These are phyloP conservation scores for Phalacrocorax pelagicus DNA, from an alignment of 2,113 vertebrate species.

Conservation along the genomic window DNA sequence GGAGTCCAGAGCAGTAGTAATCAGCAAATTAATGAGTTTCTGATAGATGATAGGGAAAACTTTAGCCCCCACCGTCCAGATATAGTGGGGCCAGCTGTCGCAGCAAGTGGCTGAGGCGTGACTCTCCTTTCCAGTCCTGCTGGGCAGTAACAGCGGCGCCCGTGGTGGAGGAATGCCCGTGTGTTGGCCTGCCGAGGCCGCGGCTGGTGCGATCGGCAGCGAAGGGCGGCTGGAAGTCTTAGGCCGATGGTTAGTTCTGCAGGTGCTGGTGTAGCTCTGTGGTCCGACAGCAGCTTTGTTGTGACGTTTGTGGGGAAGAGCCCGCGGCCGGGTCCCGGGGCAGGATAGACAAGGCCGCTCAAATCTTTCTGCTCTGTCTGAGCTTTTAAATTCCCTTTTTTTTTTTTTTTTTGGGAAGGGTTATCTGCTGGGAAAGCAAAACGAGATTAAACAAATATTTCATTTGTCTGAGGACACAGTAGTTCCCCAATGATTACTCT, in stretches of 20 bases:
- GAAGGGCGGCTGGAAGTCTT: neutral
- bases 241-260: neutral
- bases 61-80: neutral
- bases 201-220: neutral
- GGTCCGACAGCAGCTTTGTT: neutral
- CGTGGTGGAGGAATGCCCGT: neutral
- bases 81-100: neutral
- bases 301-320: neutral
- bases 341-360: neutral
- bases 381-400: neutral
- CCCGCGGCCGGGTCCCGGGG: neutral
- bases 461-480: neutral
- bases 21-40: neutral
- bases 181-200: neutral
- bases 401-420: neutral
- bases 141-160: accelerated
- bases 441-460: neutral
- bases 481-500: neutral
- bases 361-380: neutral
- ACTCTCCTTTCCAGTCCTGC: neutral
- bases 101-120: neutral
- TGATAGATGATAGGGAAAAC: neutral
- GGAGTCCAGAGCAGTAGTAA: neutral
- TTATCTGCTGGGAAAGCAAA: neutral
- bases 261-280: neutral